Evolutionary conservation across 2,797 vertebrate species (phyloP), one percentile per base, ranked within the genome.

Genomic region (Melanotaenia trifasciata): DNA sequence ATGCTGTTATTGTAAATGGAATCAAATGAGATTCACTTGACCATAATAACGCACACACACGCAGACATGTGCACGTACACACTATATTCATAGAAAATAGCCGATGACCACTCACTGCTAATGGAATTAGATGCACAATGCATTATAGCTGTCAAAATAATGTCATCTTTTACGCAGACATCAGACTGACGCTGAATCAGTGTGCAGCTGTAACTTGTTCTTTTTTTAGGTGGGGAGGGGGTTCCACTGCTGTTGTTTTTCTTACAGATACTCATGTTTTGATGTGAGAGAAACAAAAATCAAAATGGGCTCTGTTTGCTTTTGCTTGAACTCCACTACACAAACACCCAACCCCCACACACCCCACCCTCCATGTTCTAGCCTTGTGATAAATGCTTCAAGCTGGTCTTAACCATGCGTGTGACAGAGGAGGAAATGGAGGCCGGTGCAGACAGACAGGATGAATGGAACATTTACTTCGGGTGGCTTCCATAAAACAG

Each of bases 331-430:
- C 74, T 74, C 63, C 56, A 43, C 11, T 58, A 13, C 72, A 58
- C 64, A 61, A 45, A 16, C 47, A 7, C 36, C 65, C 0, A 51
- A 22, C 40, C 70, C 67, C 50, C 70, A 64, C 43, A 72, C 63
- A 43, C 57, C 70, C 62, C 65, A 59, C 47, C 70, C 60, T 51
- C 30, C 64, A 20, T 74, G 85, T 77, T 73, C 78, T 64, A 58
- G 82, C 68, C 76, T 53, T 83, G 85, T 91, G 88, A 93, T 89
- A 88, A 92, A 93, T 89, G 86, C 87, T 84, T 89, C 80, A 84
- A 87, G 90, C 92, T 90, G 86, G 78, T 87, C 82, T 87, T 93
- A 94, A 92, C 92, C 91, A 92, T 87, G 90, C 92, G 66, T 93
- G 91, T 87, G 92, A 92, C 90, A 89, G 83, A 84, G 74, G 86